Conservation (phyloP, 2,113 vertebrate species). For the Natator depressus region DNA sequence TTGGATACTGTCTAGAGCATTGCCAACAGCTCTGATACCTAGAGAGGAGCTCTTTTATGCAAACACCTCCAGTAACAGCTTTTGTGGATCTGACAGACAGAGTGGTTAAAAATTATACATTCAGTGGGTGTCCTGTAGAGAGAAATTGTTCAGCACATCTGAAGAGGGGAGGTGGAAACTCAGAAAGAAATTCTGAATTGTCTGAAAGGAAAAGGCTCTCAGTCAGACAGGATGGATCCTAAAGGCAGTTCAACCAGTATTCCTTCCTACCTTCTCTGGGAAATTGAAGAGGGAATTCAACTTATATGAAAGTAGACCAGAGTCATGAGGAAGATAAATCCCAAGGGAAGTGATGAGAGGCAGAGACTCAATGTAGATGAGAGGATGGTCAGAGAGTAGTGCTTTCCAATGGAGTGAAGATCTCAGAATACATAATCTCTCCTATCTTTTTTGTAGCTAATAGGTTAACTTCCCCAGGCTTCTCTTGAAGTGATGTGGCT, state of each 20-base stretch:
- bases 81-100: slow-evolving; percentile 72
- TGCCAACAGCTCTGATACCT: slow-evolving; percentile 69
- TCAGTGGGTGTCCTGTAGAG: slow-evolving; percentile 68
- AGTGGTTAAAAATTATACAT: slow-evolving; percentile 74
- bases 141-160: slow-evolving; percentile 69
- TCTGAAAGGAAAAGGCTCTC: slow-evolving; percentile 45
- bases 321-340: background rate
- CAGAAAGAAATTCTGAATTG: background rate
- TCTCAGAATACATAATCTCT: background rate
- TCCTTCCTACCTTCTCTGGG: background rate
- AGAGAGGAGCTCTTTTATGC: slow-evolving; percentile 67
- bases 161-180: slow-evolving; percentile 49
- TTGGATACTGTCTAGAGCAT: slow-evolving; percentile 68
- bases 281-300: background rate
- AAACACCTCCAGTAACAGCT: slow-evolving; percentile 70
- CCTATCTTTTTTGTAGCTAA: background rate
- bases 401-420: background rate
- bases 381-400: background rate
- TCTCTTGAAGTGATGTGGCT: background rate
- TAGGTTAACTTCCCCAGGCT: rapidly evolving
- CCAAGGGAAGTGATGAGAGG: background rate
- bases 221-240: slow-evolving; percentile 1
- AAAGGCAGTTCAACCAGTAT: rapidly evolving
- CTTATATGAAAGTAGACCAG: rapidly evolving
- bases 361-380: background rate